phyloP scores from a whole-genome alignment of 64 coral and sea anemone genomes.

The Porites australiensis region DNA sequence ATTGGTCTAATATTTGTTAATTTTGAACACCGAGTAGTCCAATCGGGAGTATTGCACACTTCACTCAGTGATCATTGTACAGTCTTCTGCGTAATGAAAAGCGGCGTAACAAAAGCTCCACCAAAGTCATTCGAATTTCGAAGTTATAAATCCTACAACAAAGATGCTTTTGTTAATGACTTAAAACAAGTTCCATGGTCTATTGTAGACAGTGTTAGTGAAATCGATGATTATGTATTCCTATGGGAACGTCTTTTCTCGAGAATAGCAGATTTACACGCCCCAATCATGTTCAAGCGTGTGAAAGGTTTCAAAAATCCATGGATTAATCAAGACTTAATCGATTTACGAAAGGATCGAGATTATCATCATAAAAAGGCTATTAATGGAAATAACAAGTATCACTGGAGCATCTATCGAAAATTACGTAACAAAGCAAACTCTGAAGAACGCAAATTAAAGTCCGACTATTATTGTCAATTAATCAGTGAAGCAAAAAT shows the following conservation, averaged over 20 bases:
- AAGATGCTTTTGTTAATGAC: constrained; percentile 37
- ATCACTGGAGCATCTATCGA: constrained; percentile 55
- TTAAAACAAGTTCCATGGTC: constrained; percentile 52
- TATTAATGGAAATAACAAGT: constrained; percentile 17
- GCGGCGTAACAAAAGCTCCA: constrained; percentile 48
- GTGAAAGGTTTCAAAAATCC: background rate
- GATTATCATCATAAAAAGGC: constrained; percentile 34
- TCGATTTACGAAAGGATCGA: constrained; percentile 3
- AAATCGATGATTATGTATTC: constrained; percentile 20
- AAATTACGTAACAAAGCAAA: constrained; percentile 48
- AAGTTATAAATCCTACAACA: constrained; percentile 35
- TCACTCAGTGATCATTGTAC: constrained; percentile 45
- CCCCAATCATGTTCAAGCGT: background rate
- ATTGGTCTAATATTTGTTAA: constrained; percentile 58
- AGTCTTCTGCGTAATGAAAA: constrained; percentile 48
- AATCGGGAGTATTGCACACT: constrained; percentile 30
- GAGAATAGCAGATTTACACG: constrained; percentile 42
- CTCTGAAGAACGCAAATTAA: constrained; percentile 13
- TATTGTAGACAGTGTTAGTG: background rate
- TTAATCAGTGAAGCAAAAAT: constrained; percentile 36
- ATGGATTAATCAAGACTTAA: background rate
- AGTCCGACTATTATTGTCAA: constrained; percentile 36
- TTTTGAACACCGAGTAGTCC: constrained; percentile 51
- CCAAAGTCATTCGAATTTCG: constrained; percentile 17
- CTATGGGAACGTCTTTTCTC: constrained; percentile 31